phyloP scores from a whole-genome alignment of 2,888 invertebrate genomes.

The Nomada fabriciana region DNA sequence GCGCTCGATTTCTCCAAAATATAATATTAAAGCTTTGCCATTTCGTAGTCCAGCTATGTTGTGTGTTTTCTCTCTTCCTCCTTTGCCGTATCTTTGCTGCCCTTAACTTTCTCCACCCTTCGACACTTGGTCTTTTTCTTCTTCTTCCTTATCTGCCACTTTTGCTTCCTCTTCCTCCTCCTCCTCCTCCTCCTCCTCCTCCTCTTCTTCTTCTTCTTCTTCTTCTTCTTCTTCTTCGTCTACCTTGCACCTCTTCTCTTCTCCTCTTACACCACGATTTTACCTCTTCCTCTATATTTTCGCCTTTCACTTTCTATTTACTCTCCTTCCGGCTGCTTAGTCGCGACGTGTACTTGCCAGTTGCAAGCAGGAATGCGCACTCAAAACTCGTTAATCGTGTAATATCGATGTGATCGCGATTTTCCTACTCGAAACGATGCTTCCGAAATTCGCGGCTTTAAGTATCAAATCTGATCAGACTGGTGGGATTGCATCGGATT shows the following conservation, averaged over 20 bases:
- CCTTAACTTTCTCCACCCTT: neutral
- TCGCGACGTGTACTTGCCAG: neutral
- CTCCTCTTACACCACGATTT: neutral
- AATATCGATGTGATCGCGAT: constrained; percentile 27
- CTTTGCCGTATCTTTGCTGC: neutral
- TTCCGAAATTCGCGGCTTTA: constrained; percentile 58
- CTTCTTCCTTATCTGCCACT: neutral
- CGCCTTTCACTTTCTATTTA: constrained; percentile 15
- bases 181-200: neutral
- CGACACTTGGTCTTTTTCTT: neutral
- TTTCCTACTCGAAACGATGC: constrained; percentile 47
- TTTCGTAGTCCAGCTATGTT: neutral
- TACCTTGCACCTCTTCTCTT: neutral
- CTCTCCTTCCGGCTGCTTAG: neutral
- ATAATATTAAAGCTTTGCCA: no score
- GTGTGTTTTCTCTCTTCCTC: neutral
- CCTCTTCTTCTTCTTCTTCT: neutral
- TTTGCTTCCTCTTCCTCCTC: neutral
- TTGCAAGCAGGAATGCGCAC: no score
- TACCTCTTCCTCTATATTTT: neutral
- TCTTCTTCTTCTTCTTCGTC: neutral
- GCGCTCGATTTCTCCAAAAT: no score
- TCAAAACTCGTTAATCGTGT: neutral
- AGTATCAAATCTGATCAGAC: constrained; percentile 46
- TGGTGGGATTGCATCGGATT: constrained; percentile 43